These are phyloP conservation scores for Cephus spinipes DNA, from an alignment of 2,888 invertebrate species.

Conservation along the genomic window DNA sequence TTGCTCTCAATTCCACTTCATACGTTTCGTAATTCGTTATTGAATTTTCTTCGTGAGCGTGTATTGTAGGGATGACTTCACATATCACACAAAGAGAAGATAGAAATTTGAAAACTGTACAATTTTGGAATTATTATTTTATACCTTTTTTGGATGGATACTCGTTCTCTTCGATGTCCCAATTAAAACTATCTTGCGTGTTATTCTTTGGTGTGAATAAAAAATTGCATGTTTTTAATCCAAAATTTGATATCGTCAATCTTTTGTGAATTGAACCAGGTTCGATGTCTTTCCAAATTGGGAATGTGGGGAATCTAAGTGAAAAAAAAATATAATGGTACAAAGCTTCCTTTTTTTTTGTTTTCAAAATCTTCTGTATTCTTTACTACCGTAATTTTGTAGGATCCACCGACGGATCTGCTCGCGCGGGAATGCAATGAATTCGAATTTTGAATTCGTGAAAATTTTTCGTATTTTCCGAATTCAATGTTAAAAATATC, in stretches of 20 bases:
- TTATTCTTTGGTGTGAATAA: not conserved
- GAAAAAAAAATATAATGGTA: not conserved
- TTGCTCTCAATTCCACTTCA: not conserved
- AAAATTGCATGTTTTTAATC: not conserved
- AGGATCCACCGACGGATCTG: not conserved
- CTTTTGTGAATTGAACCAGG: not conserved
- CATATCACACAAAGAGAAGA: not conserved
- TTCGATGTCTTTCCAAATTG: not conserved
- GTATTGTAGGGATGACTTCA: not conserved
- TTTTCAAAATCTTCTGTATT: not conserved
- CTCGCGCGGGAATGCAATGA: conserved; percentile 14
- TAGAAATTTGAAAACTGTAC: not conserved
- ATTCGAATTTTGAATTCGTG: conserved; percentile 32
- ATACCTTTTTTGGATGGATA: not conserved
- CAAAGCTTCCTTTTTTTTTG: not conserved
- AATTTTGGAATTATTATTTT: not conserved
- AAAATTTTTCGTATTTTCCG: conserved; percentile 25
- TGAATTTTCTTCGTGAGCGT: not conserved
- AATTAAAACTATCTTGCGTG: not conserved
- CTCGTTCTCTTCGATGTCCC: not conserved
- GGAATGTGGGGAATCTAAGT: not conserved
- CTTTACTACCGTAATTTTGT: conserved; percentile 4
- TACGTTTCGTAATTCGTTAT: not conserved
- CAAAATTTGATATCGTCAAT: not conserved
- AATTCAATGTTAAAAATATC: conserved; percentile 32